Evolutionary conservation across 1,140 invertebrate species (phyloP), one percentile per base, ranked within the genome.

Genomic region (Mya arenaria): DNA sequence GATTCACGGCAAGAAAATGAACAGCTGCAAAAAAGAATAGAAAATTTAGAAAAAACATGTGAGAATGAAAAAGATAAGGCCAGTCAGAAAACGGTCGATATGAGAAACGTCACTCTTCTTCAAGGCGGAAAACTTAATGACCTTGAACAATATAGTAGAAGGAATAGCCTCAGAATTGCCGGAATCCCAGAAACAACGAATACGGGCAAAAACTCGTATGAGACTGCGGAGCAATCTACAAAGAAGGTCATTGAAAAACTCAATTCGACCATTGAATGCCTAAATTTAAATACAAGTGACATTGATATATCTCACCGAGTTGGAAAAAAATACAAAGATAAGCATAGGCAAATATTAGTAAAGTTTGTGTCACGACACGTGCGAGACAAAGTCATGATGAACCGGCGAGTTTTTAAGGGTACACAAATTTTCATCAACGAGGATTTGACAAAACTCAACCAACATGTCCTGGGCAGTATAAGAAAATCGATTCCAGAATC

Each of bases 251-350:
- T 68, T 36, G n/a, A 34, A 15, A 30, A n/a, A 1, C 28, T 37
- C 13, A 68, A 68, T 34, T 19, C 32, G 37, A 68, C n/a, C n/a
- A 68, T 36, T 15, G 8, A 36, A 41, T 19, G 32, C 19, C 65
- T 68, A 28, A 68, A 68, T 37, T 37, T 68, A 37, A 13, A 34
- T 36, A 4, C 19, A 19, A 41, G n/a, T 30, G 65, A 68, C 39
- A 68, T 68, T 37, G 65, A 68, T 37, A 68, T 68, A 68, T 37
- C 65, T 19, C 65, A 68, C 65, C 32, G 65, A 36, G 30, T 68
- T 68, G 65, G 65, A n/a, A 41, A 68, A 37, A 13, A 3, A 13
- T 15, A 34, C 15, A 28, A 41, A 41, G 32, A 28, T 15, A 19
- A 37, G 10, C 19, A 13, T 36, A 34, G 65, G 19, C 65, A 13